Evolutionary conservation across 1,140 invertebrate species (phyloP).

Genomic region (Aphis gossypii): DNA sequence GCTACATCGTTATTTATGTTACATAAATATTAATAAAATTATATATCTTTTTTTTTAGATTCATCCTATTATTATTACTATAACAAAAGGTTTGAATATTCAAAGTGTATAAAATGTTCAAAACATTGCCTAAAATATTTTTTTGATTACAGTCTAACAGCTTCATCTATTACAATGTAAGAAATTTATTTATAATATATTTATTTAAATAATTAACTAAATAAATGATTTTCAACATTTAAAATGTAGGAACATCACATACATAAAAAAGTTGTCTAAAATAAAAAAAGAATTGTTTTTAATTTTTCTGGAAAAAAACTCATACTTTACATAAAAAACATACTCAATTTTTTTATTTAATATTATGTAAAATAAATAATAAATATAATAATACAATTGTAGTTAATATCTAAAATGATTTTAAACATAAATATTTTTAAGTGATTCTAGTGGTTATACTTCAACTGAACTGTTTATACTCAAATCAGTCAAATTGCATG

Average conservation of each 20-base stretch:
- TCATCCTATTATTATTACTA: slow-evolving; percentile 47
- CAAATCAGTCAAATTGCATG: not conserved
- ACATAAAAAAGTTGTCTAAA: too few species aligned
- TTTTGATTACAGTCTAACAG: slow-evolving; percentile 3
- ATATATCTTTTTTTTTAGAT: not conserved
- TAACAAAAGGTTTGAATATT: not conserved
- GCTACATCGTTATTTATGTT: not conserved
- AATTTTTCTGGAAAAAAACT: not conserved
- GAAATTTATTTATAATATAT: not conserved
- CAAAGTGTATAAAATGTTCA: slow-evolving; percentile 38
- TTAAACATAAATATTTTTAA: slow-evolving; percentile 24
- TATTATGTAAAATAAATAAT: not conserved
- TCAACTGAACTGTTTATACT: not conserved
- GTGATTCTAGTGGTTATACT: slow-evolving; percentile 33
- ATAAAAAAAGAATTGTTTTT: not conserved
- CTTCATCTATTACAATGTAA: slow-evolving; percentile 36
- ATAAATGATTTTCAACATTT: too few species aligned
- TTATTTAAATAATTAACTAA: too few species aligned
- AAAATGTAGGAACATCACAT: too few species aligned
- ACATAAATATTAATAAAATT: not conserved
- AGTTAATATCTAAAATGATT: not conserved
- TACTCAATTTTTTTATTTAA: too few species aligned
- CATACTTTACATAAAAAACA: too few species aligned
- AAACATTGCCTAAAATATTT: slow-evolving; percentile 22
- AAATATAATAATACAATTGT: not conserved